Base-by-base conservation (phyloP, 2,888 invertebrate species). In the Timema podura region DNA sequence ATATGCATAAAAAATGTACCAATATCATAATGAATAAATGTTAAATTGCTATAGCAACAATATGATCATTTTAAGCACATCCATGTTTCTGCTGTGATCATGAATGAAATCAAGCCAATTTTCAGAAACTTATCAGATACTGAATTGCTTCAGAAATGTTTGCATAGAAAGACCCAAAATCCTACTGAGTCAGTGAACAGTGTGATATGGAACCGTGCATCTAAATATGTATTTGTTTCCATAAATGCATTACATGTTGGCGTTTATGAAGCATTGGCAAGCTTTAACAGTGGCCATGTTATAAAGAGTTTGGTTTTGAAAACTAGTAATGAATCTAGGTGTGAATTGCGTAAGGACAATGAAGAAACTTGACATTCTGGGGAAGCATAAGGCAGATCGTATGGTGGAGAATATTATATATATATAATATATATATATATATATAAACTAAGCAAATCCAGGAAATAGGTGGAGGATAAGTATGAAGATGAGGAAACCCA, bases 121-220 rank as follows among this genome's bases (percentile, higher is more conserved):
- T 59, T 44, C 11, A 59, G 59, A 59, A 44, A 59, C 11, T 59
- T 59, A 44, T 57, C 16, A 16, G n/a, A 44, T 16, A 59, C n/a
- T n/a, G n/a, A n/a, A n/a, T n/a, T n/a, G n/a, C n/a, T n/a, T n/a
- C n/a, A 44, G 59, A 59, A 59, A 11, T 15, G 6, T 15, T 5
- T 59, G 16, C 59, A 59, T 59, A 44, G 59, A 59, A 59, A 59
- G 44, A 16, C 8, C 16, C 59, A 59, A 44, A 59, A 59, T 59
- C 15, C 59, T 11, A 7, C 16, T 59, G 59, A 59, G 30, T 59
- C 15, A 59, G 16, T 59, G 44, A 59, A 16, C 9, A 59, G 16
- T 59, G n/a, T 59, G 59, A 59, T 59, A 44, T 59, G 59, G 59
- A 59, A 7, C 16, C 6, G 59, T 16, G 16, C 44, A 44, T 44